Percentiles rank a stretch among this genome's conserved stretches.
Evolutionary conservation across 1,140 invertebrate genomes (phyloP).

Genomic region (Microplitis mediator): DNA sequence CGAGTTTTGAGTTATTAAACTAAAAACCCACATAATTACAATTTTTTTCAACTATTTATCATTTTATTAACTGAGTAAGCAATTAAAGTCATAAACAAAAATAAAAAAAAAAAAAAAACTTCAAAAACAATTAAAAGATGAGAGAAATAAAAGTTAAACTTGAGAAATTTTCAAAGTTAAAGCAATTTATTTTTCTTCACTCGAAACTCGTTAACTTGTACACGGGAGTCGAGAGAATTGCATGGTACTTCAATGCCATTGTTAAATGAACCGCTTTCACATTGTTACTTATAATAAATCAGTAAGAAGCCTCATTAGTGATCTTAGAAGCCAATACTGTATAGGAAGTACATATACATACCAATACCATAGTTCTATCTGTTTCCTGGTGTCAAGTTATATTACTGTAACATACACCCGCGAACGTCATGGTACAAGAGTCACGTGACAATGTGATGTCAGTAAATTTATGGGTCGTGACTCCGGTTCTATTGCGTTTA

Average conservation of each 20-base stretch:
- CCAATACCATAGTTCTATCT: neutral
- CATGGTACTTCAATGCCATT: neutral
- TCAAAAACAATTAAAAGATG: neutral
- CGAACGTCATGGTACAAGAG: no score
- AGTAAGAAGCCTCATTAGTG: neutral
- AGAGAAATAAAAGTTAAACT: neutral
- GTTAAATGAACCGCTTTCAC: neutral
- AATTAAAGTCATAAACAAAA: no score
- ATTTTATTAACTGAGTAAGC: no score
- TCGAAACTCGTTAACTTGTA: neutral
- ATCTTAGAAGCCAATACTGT: neutral
- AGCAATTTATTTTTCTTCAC: neutral
- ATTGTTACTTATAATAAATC: neutral
- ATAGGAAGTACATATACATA: no score
- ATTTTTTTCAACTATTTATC: no score
- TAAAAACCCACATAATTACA: no score
- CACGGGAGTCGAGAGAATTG: neutral
- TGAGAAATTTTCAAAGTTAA: neutral
- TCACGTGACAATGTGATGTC: no score
- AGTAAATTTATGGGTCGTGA: no score
- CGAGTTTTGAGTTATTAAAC: no score
- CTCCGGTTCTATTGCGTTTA: no score
- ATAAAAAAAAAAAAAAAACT: no score
- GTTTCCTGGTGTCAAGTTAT: neutral
- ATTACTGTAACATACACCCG: neutral